Evolutionary conservation across 1,140 invertebrate genomes (phyloP).

Genomic region (Megathymus violae): DNA sequence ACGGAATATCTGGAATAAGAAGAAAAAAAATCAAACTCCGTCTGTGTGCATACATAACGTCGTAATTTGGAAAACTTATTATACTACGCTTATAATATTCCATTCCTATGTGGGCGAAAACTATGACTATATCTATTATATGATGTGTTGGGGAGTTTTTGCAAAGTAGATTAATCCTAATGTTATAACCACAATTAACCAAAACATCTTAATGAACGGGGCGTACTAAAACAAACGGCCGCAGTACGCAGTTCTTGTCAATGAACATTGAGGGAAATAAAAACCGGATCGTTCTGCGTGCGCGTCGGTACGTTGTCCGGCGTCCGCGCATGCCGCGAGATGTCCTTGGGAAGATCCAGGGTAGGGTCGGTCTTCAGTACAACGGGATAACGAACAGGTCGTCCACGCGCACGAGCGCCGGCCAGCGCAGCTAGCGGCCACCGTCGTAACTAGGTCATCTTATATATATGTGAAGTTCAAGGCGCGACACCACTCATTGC

Average conservation of each 20-base stretch:
- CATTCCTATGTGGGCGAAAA: too few relatives aligned
- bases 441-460: slow-evolving; percentile 76
- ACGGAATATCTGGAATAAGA: slow-evolving; percentile 28
- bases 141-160: too few relatives aligned
- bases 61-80: neutral
- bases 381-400: slow-evolving; percentile 73
- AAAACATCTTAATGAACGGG: too few relatives aligned
- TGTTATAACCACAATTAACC: too few relatives aligned
- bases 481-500: slow-evolving; percentile 73
- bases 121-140: too few relatives aligned
- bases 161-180: neutral
- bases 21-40: neutral
- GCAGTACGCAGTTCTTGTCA: neutral
- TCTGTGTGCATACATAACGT: neutral
- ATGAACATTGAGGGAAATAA: neutral
- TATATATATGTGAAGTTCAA: slow-evolving; percentile 83
- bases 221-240: neutral
- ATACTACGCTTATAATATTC: too few relatives aligned
- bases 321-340: too few relatives aligned
- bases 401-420: slow-evolving; percentile 78
- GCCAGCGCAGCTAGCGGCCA: too few relatives aligned
- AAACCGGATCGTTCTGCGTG: slow-evolving; percentile 4
- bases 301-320: neutral
- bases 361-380: slow-evolving; percentile 36
- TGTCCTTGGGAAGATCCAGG: slow-evolving; percentile 71